A percentile compares a stretch with the other conserved stretches of the same genome.
phyloP scores from a whole-genome alignment of 2,888 invertebrate genomes.

The Arctia plantaginis region DNA sequence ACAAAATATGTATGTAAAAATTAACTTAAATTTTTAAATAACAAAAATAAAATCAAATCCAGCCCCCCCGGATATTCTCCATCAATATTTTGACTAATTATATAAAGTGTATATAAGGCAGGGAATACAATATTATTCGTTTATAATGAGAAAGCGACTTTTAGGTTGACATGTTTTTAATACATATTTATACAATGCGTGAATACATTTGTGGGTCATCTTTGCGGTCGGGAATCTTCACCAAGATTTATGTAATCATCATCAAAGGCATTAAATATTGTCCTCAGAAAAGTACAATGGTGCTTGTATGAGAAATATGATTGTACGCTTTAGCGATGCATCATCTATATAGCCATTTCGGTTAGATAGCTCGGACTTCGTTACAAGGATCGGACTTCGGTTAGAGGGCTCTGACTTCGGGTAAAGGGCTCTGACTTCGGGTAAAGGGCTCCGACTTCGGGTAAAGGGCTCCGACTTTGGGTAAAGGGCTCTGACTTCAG shows the following conservation, averaged over 20 bases:
- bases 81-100: constrained; percentile 77
- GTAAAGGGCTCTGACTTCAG: not conserved
- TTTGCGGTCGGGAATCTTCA: not conserved
- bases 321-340: not conserved
- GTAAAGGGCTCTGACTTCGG: no score
- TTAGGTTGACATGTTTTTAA: constrained; percentile 47
- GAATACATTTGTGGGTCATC: constrained; percentile 19
- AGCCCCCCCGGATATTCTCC: constrained; percentile 39
- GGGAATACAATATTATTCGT: constrained; percentile 17
- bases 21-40: constrained; percentile 22
- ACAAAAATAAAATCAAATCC: constrained; percentile 41
- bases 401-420: no score
- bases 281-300: not conserved
- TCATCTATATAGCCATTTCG: not conserved
- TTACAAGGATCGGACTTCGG: not conserved
- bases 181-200: constrained; percentile 57
- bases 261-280: not conserved
- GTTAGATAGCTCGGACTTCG: not conserved
- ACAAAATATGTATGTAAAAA: constrained; percentile 21
- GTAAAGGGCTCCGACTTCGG: not conserved
- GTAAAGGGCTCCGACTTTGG: not conserved
- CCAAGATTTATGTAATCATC: not conserved
- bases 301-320: not conserved
- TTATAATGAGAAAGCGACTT: constrained; percentile 40
- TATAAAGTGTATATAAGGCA: constrained; percentile 50